These are phyloP conservation scores for Luscinia megarhynchos DNA, from an alignment of 2,797 vertebrate species.

Conservation along the genomic window DNA sequence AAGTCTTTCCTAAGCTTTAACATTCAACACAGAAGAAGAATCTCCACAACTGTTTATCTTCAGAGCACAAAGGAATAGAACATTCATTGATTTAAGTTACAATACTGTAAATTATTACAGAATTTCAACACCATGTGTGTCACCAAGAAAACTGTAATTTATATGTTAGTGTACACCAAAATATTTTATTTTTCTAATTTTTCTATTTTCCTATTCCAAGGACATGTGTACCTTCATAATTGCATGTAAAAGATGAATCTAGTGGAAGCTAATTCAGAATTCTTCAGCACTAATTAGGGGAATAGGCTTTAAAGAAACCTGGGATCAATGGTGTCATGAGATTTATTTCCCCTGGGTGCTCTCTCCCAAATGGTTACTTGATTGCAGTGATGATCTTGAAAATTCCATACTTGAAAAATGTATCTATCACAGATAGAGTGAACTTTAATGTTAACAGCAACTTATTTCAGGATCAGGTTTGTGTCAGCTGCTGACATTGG, in stretches of 20 bases:
- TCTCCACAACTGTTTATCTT: neutral
- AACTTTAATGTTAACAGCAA: neutral
- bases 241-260: neutral
- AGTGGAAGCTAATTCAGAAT: neutral
- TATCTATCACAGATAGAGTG: neutral
- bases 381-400: neutral
- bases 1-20: neutral
- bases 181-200: neutral
- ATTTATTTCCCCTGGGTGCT: neutral
- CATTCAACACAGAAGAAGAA: neutral
- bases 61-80: neutral
- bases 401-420: neutral
- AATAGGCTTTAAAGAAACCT: neutral
- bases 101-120: neutral
- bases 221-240: neutral
- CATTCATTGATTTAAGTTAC: neutral
- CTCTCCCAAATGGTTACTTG: neutral
- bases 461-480: neutral
- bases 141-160: neutral
- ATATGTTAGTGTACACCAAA: neutral
- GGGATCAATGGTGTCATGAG: neutral
- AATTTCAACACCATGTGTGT: neutral
- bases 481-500: neutral
- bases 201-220: neutral
- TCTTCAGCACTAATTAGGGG: neutral